phyloP scores from a whole-genome alignment of 53 echinoderm and acorn worm species.

The Antedon mediterranea region DNA sequence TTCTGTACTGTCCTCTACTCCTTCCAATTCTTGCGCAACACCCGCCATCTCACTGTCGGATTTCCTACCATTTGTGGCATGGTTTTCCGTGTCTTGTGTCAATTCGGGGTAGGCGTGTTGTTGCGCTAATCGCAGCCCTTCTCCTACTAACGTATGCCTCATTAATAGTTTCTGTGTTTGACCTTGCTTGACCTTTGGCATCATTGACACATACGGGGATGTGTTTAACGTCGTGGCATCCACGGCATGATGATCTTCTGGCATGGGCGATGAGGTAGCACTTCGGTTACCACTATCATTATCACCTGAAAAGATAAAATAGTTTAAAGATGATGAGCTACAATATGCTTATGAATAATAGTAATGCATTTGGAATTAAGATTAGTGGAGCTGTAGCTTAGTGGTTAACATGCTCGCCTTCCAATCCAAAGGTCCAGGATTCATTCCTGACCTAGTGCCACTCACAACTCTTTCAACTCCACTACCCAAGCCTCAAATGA shows the following conservation, averaged over 20 bases:
- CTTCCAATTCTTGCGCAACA: neutral
- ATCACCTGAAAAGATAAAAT: neutral
- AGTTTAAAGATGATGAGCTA: too few species aligned
- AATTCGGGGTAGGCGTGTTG: conserved; percentile 10
- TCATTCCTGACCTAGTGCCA: too few species aligned
- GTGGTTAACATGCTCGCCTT: too few species aligned
- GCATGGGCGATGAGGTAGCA: neutral
- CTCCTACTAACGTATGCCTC: conserved; percentile 69
- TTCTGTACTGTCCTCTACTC: neutral
- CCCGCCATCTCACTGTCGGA: neutral
- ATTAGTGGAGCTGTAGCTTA: too few species aligned
- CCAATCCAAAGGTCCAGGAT: too few species aligned
- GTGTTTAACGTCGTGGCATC: neutral
- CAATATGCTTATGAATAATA: too few species aligned
- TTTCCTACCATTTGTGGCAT: neutral
- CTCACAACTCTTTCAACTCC: too few species aligned
- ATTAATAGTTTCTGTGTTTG: conserved; percentile 45
- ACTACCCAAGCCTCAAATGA: too few species aligned
- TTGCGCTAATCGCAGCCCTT: conserved; percentile 75
- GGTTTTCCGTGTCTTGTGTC: neutral
- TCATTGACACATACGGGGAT: conserved; percentile 10
- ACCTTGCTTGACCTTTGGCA: conserved; percentile 12
- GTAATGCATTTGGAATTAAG: too few species aligned
- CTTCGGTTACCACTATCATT: neutral
- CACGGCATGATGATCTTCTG: neutral